phyloP scores from a whole-genome alignment of 1,140 invertebrate genomes.

The Drosophila lacteicornis region DNA sequence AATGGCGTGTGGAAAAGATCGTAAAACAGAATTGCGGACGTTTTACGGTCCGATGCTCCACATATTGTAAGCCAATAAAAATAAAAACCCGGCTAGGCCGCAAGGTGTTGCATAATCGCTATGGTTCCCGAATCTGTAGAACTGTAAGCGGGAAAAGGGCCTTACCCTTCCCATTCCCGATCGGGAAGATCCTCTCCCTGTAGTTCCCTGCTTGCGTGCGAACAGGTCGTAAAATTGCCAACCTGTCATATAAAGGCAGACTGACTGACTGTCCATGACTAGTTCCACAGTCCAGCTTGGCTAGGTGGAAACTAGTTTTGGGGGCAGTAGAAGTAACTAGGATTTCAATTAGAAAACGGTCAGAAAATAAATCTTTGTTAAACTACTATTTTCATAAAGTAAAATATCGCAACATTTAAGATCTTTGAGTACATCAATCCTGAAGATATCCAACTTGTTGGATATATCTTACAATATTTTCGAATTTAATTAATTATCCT shows the following conservation, averaged over 20 bases:
- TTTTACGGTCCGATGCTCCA: conserved; percentile 46
- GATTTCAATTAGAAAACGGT: neutral
- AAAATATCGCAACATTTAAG: too few relatives aligned
- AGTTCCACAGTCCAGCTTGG: conserved; percentile 20
- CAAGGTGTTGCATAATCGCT: conserved; percentile 43
- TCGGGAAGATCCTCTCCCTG: conserved; percentile 16
- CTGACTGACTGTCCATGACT: neutral
- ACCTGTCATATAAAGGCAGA: conserved; percentile 30
- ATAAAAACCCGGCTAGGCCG: conserved; percentile 17
- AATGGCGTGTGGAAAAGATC: conserved; percentile 5
- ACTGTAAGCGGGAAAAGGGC: conserved; percentile 30
- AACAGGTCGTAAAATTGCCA: conserved; percentile 38
- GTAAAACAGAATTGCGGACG: conserved; percentile 26
- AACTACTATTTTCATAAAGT: too few relatives aligned
- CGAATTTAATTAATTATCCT: too few relatives aligned
- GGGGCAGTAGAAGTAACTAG: conserved; percentile 22
- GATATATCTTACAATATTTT: too few relatives aligned
- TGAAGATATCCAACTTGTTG: too few relatives aligned
- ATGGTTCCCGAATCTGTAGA: conserved; percentile 13
- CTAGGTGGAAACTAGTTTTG: conserved; percentile 6
- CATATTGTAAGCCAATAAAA: conserved; percentile 45
- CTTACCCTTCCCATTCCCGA: conserved; percentile 14
- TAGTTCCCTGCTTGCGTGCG: conserved; percentile 23
- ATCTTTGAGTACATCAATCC: too few relatives aligned
- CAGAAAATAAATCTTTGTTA: too few relatives aligned